phyloP scores from a whole-genome alignment of 1,140 invertebrate genomes.

The Linepithema humile region DNA sequence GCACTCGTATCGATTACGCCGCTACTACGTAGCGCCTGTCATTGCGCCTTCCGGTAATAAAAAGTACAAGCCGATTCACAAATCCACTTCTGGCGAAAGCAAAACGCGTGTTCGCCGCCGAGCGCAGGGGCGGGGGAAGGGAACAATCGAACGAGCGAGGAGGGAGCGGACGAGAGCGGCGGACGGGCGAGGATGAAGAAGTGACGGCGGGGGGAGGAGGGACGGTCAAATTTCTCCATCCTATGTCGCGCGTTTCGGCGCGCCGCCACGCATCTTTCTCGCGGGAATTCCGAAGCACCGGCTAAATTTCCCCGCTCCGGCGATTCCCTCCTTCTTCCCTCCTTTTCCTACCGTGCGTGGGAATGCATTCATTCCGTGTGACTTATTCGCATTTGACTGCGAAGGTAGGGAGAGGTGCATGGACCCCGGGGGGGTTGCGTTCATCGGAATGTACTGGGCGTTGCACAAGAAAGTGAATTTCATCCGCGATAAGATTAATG shows the following conservation, averaged over 20 bases:
- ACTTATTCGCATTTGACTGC: neutral
- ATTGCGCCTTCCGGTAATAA: no score
- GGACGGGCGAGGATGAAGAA: neutral
- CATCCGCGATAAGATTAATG: neutral
- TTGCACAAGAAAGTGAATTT: neutral
- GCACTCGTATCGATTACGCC: no score
- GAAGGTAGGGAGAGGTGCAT: neutral
- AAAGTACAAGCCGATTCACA: no score
- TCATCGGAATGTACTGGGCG: neutral
- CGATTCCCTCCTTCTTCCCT: neutral
- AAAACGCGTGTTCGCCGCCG: no score
- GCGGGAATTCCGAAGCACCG: neutral
- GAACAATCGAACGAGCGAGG: no score
- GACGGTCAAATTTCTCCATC: slow-evolving; percentile 18
- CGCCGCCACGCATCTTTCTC: neutral
- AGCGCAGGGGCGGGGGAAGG: no score
- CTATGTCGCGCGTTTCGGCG: slow-evolving; percentile 14
- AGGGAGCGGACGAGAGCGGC: neutral
- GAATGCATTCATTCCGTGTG: neutral
- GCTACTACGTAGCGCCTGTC: no score
- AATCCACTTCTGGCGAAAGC: no score
- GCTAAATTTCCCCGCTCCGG: neutral
- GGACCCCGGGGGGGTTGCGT: neutral
- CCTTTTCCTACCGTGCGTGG: neutral
- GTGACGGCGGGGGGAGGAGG: neutral